Percentiles rank a stretch among this genome's conserved stretches.
Evolutionary conservation across 2,888 invertebrate species (phyloP).

Genomic region (Drosophila antonietae): DNA sequence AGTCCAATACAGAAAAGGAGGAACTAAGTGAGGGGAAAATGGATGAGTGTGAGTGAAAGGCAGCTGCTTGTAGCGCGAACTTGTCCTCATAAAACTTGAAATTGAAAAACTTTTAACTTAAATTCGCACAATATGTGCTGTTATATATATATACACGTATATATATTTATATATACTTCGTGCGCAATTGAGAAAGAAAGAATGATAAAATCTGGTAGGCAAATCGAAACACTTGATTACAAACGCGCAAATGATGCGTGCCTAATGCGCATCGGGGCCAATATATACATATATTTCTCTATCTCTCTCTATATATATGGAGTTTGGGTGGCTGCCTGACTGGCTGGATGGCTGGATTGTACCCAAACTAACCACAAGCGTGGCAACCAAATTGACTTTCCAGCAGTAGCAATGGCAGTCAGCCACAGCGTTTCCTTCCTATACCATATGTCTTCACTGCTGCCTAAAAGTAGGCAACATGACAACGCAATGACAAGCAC

Average conservation of each 20-base stretch:
- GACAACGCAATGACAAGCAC: constrained; percentile 59
- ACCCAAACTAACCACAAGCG: constrained; percentile 42
- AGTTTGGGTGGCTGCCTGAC: not conserved
- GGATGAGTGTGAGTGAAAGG: not conserved
- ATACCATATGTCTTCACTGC: constrained; percentile 51
- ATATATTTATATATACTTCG: constrained; percentile 8
- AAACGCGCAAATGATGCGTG: constrained; percentile 80
- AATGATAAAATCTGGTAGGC: constrained; percentile 17
- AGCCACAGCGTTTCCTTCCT: constrained; percentile 16
- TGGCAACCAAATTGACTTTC: constrained; percentile 58
- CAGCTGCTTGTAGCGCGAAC: constrained; percentile 49
- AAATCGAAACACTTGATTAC: constrained; percentile 79
- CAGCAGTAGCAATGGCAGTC: constrained; percentile 26
- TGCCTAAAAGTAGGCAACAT: constrained; percentile 67
- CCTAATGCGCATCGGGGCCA: constrained; percentile 72
- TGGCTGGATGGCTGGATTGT: not conserved
- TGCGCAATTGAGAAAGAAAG: constrained; percentile 49
- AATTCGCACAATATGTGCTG: constrained; percentile 48
- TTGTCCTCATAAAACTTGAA: constrained; percentile 81
- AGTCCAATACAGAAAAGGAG: constrained; percentile 1
- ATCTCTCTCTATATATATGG: not conserved
- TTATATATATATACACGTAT: constrained; percentile 3
- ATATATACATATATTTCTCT: constrained; percentile 24
- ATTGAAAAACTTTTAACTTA: constrained; percentile 79
- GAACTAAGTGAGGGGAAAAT: not conserved